Evolutionary conservation across 2,113 vertebrate species (phyloP), one percentile per base, ranked within the genome.

Genomic region (Lasiurus cinereus): DNA sequence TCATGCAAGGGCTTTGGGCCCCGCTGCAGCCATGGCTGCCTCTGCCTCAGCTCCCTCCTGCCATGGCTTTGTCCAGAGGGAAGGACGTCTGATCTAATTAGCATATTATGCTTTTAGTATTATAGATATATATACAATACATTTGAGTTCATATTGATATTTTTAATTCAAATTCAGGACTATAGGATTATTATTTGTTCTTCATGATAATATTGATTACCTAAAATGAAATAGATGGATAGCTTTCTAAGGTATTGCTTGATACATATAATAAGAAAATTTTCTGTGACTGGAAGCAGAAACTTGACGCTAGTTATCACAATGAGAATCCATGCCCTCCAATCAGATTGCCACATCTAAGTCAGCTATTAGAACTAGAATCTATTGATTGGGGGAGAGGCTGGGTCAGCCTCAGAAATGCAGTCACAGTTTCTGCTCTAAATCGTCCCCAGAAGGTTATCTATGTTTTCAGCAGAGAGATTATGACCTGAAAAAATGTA

Each of bases 121-220:
- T 56, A 22, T 22, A 22, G 19, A 82, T 46, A 74, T 64, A 54
- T 54, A 46, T 91, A 24, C 4, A 79, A 72, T 64, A 36, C 22
- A 54, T 66, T 31, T 80, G 48, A 73, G 21, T 84, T 59, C n/a
- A 50, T 69, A 59, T 8, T 78, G 69, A 90, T 50, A 27, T 14
- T n/a, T 90, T 39, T 14, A 72, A 72, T 76, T 89, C 31, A 90
- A 90, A 84, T 70, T 70, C 48, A 85, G 18, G 5, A 79, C 43
- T 64, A 66, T 5, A 27, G 13, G 16, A 73, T 66, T 33, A 73
- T 93, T 54, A 31, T 22, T 78, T 73, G 9, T 6, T 73, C n/a
- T 85, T 66, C 59, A 27, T 33, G 22, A 54, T 73, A 6, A 11
- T 66, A 8, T 50, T 15, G 21, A 79, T 85, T 16, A 31, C 56